Base-by-base conservation (phyloP, 2,888 invertebrate genomes). In the Pterobdella sp. region DNA sequence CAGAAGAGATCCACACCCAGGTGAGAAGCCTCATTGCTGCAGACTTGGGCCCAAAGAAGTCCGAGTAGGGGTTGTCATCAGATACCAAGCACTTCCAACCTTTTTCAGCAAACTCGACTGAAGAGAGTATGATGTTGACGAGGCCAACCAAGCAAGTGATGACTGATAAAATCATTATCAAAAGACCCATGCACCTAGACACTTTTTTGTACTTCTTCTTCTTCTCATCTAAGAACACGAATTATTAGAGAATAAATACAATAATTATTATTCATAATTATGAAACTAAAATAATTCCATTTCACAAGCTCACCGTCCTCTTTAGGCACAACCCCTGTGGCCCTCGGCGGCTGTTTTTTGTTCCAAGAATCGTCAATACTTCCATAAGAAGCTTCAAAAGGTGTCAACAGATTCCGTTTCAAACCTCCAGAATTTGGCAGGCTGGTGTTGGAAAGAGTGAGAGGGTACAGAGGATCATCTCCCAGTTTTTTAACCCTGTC, bases 391-490 rank as follows among this genome's bases (percentile, higher is more conserved):
- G 14, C 10, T 18, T 56, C 60, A 4, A n/a, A 26, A 4, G 60
- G 3, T 18, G 4, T 26, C 60, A 56, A 22, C 7, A 56, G 60
- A 26, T 22, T 4, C 3, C n/a, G 4, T 22, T 22, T 26, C 10
- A 26, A 14, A 26, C 4, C 60, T 3, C 3, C 14, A 22, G 4
- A 26, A 18, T 35, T 36, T 3, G 37, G 22, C 22, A 26, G 42
- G 22, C 1, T 22, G 34, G 37, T 26, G 31, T 67, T 67, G 36
- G 22, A n/a, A 1, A 35, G 34, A 37, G 36, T 67, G 67, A 67
- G 67, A 34, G 42, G 67, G 29, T 37, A 67, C n/a, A 67, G 26
- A 36, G 67, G 67, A 34, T 67, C 67, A n/a, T 67, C 67, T n/a
- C 36, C 67, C 31, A 42, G 3, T 1, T 22, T 4, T 14, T 26